Conservation (phyloP, 2,888 invertebrate genomes). For the Sturmia bella region DNA sequence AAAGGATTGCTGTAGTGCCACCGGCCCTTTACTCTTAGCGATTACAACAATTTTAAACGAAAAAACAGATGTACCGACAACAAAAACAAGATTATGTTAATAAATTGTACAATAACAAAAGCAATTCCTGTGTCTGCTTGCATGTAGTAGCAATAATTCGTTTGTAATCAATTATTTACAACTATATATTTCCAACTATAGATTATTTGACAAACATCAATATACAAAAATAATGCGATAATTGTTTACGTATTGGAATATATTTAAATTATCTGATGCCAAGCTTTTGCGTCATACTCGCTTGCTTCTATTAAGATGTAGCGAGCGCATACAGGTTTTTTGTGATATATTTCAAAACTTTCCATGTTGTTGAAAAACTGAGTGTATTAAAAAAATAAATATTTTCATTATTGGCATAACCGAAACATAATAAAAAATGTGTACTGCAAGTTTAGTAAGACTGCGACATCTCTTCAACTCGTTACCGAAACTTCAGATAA, state of each 20-base stretch:
- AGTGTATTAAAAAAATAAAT: too few relatives aligned
- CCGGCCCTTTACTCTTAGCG: constrained; percentile 46
- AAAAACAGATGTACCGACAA: constrained; percentile 29
- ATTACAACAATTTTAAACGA: constrained; percentile 27
- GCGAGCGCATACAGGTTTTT: too few relatives aligned
- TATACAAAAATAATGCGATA: constrained; percentile 2
- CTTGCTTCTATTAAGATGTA: too few relatives aligned
- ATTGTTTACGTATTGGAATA: background rate
- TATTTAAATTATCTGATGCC: background rate
- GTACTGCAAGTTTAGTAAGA: constrained; percentile 38
- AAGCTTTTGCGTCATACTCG: too few relatives aligned
- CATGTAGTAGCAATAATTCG: constrained; percentile 44
- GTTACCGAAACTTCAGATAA: constrained; percentile 15
- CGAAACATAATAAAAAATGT: constrained; percentile 19
- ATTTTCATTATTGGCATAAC: background rate
- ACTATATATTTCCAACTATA: constrained; percentile 24
- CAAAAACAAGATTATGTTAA: constrained; percentile 19
- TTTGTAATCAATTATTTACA: constrained; percentile 38
- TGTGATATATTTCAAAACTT: too few relatives aligned
- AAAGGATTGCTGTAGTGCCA: constrained; percentile 44
- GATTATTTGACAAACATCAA: constrained; percentile 34
- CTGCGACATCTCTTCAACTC: constrained; percentile 26
- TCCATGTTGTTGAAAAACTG: too few relatives aligned
- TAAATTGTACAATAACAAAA: constrained; percentile 25
- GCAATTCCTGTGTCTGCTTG: constrained; percentile 24